Evolutionary conservation across 2,113 vertebrate species (phyloP).

Genomic region (Puntigrus tetrazona): DNA sequence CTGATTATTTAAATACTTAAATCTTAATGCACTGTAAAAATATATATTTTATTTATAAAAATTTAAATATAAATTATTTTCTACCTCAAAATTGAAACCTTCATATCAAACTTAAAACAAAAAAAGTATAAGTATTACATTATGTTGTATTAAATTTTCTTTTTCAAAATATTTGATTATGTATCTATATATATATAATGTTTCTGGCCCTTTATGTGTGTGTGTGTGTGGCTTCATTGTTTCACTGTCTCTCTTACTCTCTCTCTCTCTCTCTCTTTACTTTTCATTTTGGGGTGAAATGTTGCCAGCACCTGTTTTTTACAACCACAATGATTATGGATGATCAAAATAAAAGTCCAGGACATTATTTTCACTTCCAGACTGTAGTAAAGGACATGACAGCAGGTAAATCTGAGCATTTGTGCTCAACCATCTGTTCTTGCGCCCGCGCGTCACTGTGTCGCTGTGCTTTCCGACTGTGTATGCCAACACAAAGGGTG

Average conservation of each 20-base stretch:
- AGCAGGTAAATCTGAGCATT: slow-evolving; percentile 30
- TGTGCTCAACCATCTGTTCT: slow-evolving; percentile 33
- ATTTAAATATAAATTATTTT: too few relatives aligned
- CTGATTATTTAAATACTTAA: too few relatives aligned
- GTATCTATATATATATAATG: too few relatives aligned
- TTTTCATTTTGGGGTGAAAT: neutral
- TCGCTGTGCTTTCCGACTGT: slow-evolving; percentile 14
- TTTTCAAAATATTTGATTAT: too few relatives aligned
- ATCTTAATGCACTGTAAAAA: too few relatives aligned
- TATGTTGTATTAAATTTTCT: neutral
- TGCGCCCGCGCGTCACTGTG: neutral
- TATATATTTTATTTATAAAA: too few relatives aligned
- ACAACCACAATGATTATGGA: neutral
- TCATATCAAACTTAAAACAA: neutral
- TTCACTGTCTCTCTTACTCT: neutral
- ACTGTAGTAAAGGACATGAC: slow-evolving; percentile 22
- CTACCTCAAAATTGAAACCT: too few relatives aligned
- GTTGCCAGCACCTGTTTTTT: neutral
- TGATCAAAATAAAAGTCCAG: neutral
- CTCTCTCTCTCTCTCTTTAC: neutral
- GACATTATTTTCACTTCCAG: neutral
- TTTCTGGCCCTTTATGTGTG: too few relatives aligned
- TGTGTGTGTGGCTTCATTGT: neutral
- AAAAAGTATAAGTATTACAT: neutral
- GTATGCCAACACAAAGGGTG: slow-evolving; percentile 33